These are phyloP conservation scores for Bombyx mandarina DNA, from an alignment of 1,140 invertebrate genomes.

Conservation along the genomic window DNA sequence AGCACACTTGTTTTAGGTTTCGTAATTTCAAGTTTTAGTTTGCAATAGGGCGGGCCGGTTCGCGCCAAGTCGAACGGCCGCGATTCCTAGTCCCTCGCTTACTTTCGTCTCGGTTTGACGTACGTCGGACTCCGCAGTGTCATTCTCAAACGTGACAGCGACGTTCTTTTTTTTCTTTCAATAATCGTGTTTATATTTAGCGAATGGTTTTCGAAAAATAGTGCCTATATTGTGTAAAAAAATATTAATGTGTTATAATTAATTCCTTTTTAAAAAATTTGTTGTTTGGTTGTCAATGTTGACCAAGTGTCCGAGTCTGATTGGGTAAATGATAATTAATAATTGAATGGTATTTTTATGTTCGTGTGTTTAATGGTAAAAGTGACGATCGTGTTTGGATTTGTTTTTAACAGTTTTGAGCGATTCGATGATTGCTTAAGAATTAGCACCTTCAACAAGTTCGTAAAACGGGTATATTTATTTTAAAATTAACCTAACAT, in stretches of 20 bases:
- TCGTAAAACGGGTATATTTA: too few relatives aligned
- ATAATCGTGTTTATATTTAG: slow-evolving; percentile 2
- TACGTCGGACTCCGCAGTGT: slow-evolving; percentile 4
- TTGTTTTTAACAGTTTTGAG: too few relatives aligned
- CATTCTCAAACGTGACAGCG: slow-evolving; percentile 31
- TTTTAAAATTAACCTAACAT: too few relatives aligned
- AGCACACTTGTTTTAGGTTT: slow-evolving; percentile 1
- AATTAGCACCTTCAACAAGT: too few relatives aligned
- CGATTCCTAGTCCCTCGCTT: slow-evolving; percentile 32
- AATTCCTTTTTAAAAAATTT: too few relatives aligned
- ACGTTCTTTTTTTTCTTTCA: slow-evolving; percentile 3
- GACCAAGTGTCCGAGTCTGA: too few relatives aligned
- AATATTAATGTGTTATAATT: neutral
- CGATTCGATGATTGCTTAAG: too few relatives aligned
- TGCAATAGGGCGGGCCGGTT: slow-evolving; percentile 16
- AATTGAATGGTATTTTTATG: too few relatives aligned
- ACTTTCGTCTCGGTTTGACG: slow-evolving; percentile 31
- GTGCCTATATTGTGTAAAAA: slow-evolving; percentile 5
- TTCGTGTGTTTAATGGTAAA: too few relatives aligned
- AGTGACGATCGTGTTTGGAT: too few relatives aligned
- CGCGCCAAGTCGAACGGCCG: slow-evolving; percentile 9
- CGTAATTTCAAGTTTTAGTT: slow-evolving; percentile 6
- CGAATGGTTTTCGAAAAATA: slow-evolving; percentile 6
- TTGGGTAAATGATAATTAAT: too few relatives aligned
- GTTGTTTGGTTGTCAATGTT: too few relatives aligned